Base-by-base conservation (phyloP, 2,888 invertebrate genomes). In the Drosophila macrospina region DNA sequence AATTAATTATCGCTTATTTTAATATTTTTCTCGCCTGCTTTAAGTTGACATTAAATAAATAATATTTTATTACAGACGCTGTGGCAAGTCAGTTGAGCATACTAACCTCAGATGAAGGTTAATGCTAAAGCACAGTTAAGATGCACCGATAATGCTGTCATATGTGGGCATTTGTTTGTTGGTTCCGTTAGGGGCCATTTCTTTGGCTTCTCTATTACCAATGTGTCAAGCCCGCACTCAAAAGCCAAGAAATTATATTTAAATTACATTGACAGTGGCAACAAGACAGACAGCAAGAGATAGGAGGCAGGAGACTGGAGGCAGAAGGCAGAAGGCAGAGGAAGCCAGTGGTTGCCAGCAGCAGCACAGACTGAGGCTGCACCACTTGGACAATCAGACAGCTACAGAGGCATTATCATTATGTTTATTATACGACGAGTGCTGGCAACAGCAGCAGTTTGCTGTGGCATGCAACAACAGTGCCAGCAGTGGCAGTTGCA, bases 341-440 rank as follows among this genome's bases (percentile, higher is more conserved):
- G 44, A 13, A 42, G 32, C 30, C 45, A 70, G 68, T 16, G 15
- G 37, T 15, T 15, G 15, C 37, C 28, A 28, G 20, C 5, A 1
- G 34, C 34, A 11, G 11, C 20, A 39, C 39, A 39, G 10, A 8
- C 10, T 16, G 16, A 39, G 15, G 39, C 51, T 44, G 57, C 68
- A 71, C 64, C 86, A 88, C 74, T 83, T 78, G 86, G 76, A 74
- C 69, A 76, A 76, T 86, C 75, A 80, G 76, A 61, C 75, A 78
- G 75, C 65, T 60, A 65, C 74, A 72, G 54, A 54, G 81, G 81
- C 78, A 85, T 88, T 88, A 86, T 88, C 89, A 88, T 86, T 86
- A 88, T 88, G 85, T 86, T 86, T 86, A 86, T 86, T 84, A 88
- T 80, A 39, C 44, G 61, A 84, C 47, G 68, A 71, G 74, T 67